Evolutionary conservation across 2,888 invertebrate genomes (phyloP).

Genomic region (Pharmacophagus antenor): DNA sequence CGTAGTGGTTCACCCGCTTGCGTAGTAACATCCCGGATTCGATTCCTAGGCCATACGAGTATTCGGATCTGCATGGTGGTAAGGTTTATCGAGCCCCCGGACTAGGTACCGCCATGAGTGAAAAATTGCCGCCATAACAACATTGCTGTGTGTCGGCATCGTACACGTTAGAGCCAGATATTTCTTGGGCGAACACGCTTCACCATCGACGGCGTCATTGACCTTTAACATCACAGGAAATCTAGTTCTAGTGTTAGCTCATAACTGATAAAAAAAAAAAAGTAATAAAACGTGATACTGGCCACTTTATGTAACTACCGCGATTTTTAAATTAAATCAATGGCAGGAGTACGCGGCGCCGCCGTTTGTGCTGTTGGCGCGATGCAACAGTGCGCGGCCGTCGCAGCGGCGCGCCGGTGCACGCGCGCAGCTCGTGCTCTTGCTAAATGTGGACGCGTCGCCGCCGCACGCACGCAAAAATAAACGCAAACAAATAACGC

Average conservation of each 20-base stretch:
- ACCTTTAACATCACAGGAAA: too few relatives aligned
- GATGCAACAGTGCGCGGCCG: constrained; percentile 53
- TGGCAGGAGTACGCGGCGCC: not conserved
- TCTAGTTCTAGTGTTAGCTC: not conserved
- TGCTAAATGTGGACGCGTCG: constrained; percentile 66
- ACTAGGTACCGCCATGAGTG: too few relatives aligned
- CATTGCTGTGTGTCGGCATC: too few relatives aligned
- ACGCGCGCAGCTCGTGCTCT: constrained; percentile 65
- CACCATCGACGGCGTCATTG: too few relatives aligned
- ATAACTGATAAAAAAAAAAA: not conserved
- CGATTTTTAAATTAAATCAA: not conserved
- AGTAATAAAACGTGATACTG: not conserved
- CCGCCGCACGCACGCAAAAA: constrained; percentile 60
- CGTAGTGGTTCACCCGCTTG: too few relatives aligned
- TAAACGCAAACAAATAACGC: constrained; percentile 64
- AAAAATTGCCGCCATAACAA: too few relatives aligned
- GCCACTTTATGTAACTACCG: not conserved
- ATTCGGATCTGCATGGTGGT: too few relatives aligned
- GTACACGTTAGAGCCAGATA: too few relatives aligned
- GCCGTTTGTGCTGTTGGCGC: constrained; percentile 47
- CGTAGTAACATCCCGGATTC: too few relatives aligned
- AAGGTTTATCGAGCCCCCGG: too few relatives aligned
- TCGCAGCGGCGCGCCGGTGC: constrained; percentile 40
- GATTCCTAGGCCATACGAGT: too few relatives aligned
- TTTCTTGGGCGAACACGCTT: too few relatives aligned